These are phyloP conservation scores for Heliconius hewitsoni DNA, from an alignment of 1,140 invertebrate species.

Conservation along the genomic window DNA sequence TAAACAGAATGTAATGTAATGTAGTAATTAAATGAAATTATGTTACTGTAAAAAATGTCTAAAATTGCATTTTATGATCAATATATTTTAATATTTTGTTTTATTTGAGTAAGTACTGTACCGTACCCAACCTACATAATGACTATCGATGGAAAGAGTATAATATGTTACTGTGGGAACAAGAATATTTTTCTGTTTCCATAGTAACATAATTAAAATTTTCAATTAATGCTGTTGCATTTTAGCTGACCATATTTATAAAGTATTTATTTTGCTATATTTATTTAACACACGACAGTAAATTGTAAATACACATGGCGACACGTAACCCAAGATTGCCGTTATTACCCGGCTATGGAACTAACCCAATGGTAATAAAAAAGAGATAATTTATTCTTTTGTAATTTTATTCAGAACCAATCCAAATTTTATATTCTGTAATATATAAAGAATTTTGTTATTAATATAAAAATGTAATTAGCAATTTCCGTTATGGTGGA, in stretches of 20 bases:
- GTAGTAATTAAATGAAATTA: too few relatives aligned
- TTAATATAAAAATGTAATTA: too few relatives aligned
- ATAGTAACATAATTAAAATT: too few relatives aligned
- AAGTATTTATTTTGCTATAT: constrained; percentile 11
- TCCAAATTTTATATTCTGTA: background rate
- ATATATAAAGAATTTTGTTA: too few relatives aligned
- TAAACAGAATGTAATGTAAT: too few relatives aligned
- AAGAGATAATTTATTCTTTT: background rate
- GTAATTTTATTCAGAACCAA: background rate
- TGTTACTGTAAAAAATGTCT: too few relatives aligned
- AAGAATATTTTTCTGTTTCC: background rate
- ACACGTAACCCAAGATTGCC: constrained; percentile 71
- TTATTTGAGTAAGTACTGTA: too few relatives aligned
- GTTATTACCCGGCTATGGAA: constrained; percentile 68
- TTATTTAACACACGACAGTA: constrained; percentile 19
- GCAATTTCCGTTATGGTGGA: too few relatives aligned
- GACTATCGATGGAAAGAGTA: background rate
- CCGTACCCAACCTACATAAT: too few relatives aligned
- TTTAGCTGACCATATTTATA: constrained; percentile 8
- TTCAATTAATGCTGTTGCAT: background rate
- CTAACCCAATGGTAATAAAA: constrained; percentile 64
- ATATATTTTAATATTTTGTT: too few relatives aligned
- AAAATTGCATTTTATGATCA: too few relatives aligned
- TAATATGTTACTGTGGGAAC: background rate
- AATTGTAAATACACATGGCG: constrained; percentile 47